Evolutionary conservation across 2,113 vertebrate species (phyloP).

Genomic region (Capreolus pygargus): DNA sequence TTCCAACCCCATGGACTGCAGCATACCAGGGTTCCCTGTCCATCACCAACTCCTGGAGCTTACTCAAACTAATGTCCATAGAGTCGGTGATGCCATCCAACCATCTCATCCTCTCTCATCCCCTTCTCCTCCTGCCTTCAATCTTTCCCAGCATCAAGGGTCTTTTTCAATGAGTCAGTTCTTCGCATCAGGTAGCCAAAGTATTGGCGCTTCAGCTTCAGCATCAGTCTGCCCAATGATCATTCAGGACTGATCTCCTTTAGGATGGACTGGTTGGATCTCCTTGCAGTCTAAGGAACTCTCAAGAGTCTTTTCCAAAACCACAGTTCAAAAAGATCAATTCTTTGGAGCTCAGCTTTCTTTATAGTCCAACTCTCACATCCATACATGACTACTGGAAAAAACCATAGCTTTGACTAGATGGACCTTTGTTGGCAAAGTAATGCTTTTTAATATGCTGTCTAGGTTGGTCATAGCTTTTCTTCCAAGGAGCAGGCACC

Average conservation of each 20-base stretch:
- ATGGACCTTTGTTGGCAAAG: not conserved
- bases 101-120: not conserved
- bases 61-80: not conserved
- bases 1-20: not conserved
- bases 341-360: not conserved
- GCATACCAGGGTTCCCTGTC: not conserved
- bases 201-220: not conserved
- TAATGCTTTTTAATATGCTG: not conserved
- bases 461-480: not conserved
- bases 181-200: not conserved
- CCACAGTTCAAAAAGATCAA: not conserved
- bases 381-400: not conserved
- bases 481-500: not conserved
- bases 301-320: not conserved
- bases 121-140: not conserved
- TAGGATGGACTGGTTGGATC: not conserved
- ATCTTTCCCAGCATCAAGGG: not conserved
- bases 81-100: not conserved
- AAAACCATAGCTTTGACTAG: not conserved
- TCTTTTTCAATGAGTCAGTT: not conserved
- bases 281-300: not conserved
- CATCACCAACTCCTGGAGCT: not conserved
- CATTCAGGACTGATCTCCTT: not conserved
- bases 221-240: not conserved
- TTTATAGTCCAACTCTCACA: not conserved